phyloP scores from a whole-genome alignment of 2,113 vertebrate genomes.

The Glaucidium brasilianum region DNA sequence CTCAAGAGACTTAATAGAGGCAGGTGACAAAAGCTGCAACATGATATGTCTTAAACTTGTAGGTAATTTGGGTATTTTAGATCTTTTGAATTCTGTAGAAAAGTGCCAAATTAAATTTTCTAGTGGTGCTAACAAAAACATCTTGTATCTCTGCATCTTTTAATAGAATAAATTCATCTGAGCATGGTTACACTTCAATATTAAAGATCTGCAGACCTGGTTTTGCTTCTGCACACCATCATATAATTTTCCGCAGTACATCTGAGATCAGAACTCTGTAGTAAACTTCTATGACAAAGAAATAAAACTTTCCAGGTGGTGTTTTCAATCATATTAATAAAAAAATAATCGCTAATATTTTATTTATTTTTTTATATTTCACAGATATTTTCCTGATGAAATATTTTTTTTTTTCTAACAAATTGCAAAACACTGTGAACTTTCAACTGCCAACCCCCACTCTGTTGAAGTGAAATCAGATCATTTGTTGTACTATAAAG shows the following conservation, averaged over 20 bases:
- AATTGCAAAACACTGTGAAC: background rate
- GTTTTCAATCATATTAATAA: background rate
- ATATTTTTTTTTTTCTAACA: background rate
- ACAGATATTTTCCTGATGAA: background rate
- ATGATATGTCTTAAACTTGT: background rate
- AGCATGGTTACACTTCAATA: background rate
- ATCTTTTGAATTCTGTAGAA: background rate
- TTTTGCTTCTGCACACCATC: background rate
- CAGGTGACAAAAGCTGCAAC: background rate
- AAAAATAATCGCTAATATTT: background rate
- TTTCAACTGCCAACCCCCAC: background rate
- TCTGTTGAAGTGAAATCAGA: background rate
- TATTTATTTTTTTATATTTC: background rate
- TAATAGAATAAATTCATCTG: background rate
- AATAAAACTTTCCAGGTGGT: background rate
- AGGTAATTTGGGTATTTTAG: background rate
- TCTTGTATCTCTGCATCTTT: background rate
- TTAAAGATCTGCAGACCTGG: background rate
- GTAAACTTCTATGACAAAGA: background rate
- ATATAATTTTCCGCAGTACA: background rate
- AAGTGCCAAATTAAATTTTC: background rate
- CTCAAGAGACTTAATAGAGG: background rate
- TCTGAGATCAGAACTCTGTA: background rate
- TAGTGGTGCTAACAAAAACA: background rate
- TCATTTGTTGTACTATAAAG: conserved; percentile 18